A percentile compares a stretch with the other conserved stretches of the same genome.
These are phyloP conservation scores for Acanthosepion lycidas DNA, from an alignment of 2,888 invertebrate species.

Conservation along the genomic window DNA sequence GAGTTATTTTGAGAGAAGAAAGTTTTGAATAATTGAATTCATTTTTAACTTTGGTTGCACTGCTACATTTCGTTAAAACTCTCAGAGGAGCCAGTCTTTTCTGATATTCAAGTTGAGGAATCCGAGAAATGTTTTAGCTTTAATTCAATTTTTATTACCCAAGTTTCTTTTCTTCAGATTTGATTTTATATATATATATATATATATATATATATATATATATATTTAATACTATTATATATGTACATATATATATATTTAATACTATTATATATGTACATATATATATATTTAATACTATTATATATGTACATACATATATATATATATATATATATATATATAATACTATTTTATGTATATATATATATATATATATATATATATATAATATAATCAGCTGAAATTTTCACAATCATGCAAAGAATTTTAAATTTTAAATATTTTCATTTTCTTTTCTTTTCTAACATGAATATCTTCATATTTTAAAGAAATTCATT, in stretches of 20 bases:
- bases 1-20: neutral
- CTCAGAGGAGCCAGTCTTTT: neutral
- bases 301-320: too few species aligned
- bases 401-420: neutral
- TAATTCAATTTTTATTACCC: neutral
- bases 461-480: neutral
- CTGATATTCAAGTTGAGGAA: neutral
- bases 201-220: too few species aligned
- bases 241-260: too few species aligned
- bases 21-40: neutral
- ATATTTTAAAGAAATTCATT: neutral
- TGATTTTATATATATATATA: too few species aligned
- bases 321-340: too few species aligned
- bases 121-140: neutral
- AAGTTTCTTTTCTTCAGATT: neutral
- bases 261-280: too few species aligned
- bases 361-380: too few species aligned
- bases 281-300: too few species aligned
- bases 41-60: neutral
- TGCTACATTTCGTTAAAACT: neutral
- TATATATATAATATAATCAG: too few species aligned
- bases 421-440: neutral
- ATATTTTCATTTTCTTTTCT: neutral
- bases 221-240: too few species aligned
- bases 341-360: too few species aligned